A percentile compares a stretch with the other conserved stretches of the same genome.
These are phyloP conservation scores for Gallinago media DNA, from an alignment of 2,113 vertebrate genomes.

Conservation along the genomic window DNA sequence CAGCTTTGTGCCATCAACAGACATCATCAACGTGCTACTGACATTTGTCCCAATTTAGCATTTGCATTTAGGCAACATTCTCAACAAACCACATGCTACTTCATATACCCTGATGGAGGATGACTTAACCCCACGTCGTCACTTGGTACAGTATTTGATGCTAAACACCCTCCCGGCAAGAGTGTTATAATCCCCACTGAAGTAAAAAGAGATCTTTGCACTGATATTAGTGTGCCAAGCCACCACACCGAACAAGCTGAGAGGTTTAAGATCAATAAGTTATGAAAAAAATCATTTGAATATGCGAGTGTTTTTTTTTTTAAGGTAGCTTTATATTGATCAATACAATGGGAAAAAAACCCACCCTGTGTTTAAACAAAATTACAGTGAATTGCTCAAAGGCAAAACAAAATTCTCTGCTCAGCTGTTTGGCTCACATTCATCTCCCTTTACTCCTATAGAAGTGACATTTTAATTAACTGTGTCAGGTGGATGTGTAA, in stretches of 20 bases:
- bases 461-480: conserved; percentile 72
- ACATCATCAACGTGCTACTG: background rate
- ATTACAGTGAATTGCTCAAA: conserved; percentile 67
- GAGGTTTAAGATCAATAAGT: background rate
- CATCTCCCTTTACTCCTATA: conserved; percentile 65
- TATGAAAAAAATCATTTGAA: background rate
- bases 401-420: conserved; percentile 68
- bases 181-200: background rate
- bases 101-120: background rate
- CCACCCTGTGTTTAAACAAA: conserved; percentile 43
- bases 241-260: background rate
- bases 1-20: background rate
- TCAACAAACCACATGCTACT: background rate
- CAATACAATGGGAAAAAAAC: background rate
- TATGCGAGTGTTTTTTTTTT: conserved; percentile 1
- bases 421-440: conserved; percentile 73
- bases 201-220: background rate
- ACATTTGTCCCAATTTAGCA: background rate
- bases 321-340: conserved; percentile 14
- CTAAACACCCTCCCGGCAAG: background rate
- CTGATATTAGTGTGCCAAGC: background rate
- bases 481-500: conserved; percentile 67
- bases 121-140: background rate
- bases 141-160: background rate
- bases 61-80: background rate